Base-by-base conservation (phyloP, 2,113 vertebrate species). In the Dipodomys spectabilis region DNA sequence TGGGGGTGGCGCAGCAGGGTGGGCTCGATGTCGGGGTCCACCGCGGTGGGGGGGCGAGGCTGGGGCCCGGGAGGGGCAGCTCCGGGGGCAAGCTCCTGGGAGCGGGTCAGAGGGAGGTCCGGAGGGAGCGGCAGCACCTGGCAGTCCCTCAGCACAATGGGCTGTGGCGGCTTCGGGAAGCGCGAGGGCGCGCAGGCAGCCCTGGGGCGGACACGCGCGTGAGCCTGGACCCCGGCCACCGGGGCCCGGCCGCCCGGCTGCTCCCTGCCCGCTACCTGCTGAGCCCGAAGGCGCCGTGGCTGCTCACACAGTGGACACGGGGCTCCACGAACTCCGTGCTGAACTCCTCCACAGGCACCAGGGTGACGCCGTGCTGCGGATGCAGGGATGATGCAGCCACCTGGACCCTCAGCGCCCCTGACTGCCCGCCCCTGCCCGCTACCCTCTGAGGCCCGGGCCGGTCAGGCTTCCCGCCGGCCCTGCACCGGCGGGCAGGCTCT, bases 111-210 rank as follows among this genome's bases (percentile, higher is more conserved):
- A 1, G 98, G 98, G 86, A 98, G 92, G 7, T 68, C 32, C 0
- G 98, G 98, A 2, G 98, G 80, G 0, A 98, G 92, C 0, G 98
- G 98, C 30, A 99, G 97, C 81, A 95, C 97, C 97, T 98, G 99
- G 8, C 98, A 99, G 27, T 98, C 99, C 93, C 98, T 98, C 94
- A 99, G 94, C 53, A 99, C 16, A 68, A 99, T 94, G 0, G 99
- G 99, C 97, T 99, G 98, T 0, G 99, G 98, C 0, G 99, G 99
- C 71, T 98, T 99, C 92, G 98, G 98, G 97, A 99, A 99, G 82
- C 99, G 98, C 0, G 99, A 99, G 1, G 98, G 98, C 82, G 99
- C 27, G 44, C 99, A 99, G 97, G 98, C 94, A 13, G 97, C 97
- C 20, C 98, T 99, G 97, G 28, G 85, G 94, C 60, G 49, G 79